Conservation (phyloP, 30 jellyfish, hydroid and myxozoan genomes). For the Mastigias papua region DNA sequence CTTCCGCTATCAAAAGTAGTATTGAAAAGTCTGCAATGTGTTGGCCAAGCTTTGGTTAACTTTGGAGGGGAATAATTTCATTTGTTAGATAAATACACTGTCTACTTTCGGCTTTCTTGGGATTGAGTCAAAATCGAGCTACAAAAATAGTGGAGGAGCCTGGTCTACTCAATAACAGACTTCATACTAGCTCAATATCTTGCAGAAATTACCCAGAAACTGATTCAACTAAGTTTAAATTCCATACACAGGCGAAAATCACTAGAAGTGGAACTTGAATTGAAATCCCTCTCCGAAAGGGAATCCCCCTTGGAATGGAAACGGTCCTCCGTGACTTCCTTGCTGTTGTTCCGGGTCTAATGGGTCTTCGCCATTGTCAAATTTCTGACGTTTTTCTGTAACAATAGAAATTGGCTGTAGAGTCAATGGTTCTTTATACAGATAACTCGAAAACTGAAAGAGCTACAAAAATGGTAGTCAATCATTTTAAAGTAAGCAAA, state of each 20-base stretch:
- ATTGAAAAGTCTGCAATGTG: too few species aligned
- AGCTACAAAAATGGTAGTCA: neutral
- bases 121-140: too few species aligned
- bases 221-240: neutral
- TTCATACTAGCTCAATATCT: too few species aligned
- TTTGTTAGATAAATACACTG: too few species aligned
- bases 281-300: constrained; percentile 91
- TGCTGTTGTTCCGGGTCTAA: constrained; percentile 93
- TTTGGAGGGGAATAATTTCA: too few species aligned
- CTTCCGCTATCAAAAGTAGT: too few species aligned
- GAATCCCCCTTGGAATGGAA: constrained; percentile 88
- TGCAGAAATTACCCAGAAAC: neutral
- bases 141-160: too few species aligned
- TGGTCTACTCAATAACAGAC: too few species aligned
- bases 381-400: constrained; percentile 89
- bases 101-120: too few species aligned
- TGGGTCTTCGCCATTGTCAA: constrained; percentile 96
- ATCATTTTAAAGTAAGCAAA: too few species aligned
- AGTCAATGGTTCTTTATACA: neutral
- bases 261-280: constrained; percentile 88
- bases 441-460: neutral
- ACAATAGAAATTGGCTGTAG: neutral
- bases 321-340: constrained; percentile 77
- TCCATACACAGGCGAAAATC: too few species aligned
- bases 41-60: too few species aligned